A percentile compares a stretch with the other conserved stretches of the same genome.
phyloP scores from a whole-genome alignment of 2,113 vertebrate species.

The Cyanoramphus novaezelandiae region DNA sequence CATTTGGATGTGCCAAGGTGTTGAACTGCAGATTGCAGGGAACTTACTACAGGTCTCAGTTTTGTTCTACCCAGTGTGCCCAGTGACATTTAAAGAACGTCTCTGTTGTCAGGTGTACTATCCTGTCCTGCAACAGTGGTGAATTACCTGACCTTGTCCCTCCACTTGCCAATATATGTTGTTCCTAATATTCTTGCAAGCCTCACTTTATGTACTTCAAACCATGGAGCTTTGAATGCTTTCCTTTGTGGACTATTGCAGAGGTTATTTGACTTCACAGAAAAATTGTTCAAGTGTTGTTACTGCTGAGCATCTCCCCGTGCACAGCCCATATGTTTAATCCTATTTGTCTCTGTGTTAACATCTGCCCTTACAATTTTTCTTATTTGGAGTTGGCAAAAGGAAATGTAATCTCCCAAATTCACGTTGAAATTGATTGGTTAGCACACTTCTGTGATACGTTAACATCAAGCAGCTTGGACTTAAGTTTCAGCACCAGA shows the following conservation, averaged over 20 bases:
- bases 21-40: neutral
- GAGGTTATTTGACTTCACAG: neutral
- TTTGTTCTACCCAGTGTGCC: neutral
- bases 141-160: neutral
- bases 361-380: neutral
- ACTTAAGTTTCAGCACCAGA: neutral
- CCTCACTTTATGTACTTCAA: neutral
- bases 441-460: neutral
- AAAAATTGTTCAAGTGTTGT: neutral
- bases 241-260: neutral
- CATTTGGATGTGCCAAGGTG: neutral
- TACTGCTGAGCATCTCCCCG: neutral
- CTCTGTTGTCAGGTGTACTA: neutral
- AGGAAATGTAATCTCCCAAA: neutral
- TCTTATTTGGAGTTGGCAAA: neutral
- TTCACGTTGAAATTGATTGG: neutral
- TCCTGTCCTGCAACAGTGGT: rapidly evolving
- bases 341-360: neutral
- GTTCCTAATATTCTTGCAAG: neutral
- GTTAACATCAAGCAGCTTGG: neutral
- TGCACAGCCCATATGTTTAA: neutral
- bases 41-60: neutral
- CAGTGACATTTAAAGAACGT: neutral
- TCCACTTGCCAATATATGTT: neutral
- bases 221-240: neutral